phyloP scores from a whole-genome alignment of 2,888 invertebrate genomes.

The Phytoseiulus persimilis region DNA sequence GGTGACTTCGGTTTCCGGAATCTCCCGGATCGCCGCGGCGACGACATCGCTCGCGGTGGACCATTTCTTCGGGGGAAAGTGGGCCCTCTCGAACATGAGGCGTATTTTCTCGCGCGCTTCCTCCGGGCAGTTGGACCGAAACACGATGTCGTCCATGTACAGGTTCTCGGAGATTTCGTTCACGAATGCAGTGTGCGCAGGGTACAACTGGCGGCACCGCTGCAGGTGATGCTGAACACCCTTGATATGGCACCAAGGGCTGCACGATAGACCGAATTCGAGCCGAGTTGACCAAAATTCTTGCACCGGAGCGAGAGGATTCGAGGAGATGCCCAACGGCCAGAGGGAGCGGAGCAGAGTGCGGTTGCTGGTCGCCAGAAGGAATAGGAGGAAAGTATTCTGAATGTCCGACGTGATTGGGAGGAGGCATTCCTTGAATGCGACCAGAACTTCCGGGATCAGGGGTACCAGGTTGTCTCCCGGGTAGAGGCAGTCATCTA shows the following conservation, averaged over 20 bases:
- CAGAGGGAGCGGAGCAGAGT: not conserved
- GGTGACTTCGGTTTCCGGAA: not conserved
- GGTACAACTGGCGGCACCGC: not conserved
- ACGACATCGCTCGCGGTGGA: not conserved
- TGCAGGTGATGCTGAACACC: not conserved
- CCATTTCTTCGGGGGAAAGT: slow-evolving; percentile 13
- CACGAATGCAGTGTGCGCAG: not conserved
- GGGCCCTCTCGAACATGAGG: not conserved
- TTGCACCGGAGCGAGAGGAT: not conserved
- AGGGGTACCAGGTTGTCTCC: slow-evolving; percentile 38
- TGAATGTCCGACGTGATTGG: slow-evolving; percentile 40
- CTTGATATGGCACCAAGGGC: not conserved
- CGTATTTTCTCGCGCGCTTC: not conserved
- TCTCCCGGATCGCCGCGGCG: not conserved
- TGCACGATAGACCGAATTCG: not conserved
- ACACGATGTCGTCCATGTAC: not conserved
- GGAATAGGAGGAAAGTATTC: slow-evolving; percentile 39
- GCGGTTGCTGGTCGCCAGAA: not conserved
- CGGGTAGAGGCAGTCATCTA: slow-evolving; percentile 35
- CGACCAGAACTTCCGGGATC: not conserved
- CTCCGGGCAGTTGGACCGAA: not conserved
- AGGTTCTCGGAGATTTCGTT: not conserved
- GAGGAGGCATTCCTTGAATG: slow-evolving; percentile 40
- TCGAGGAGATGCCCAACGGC: not conserved
- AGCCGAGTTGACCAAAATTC: not conserved